Evolutionary conservation across 2,888 invertebrate species (phyloP), one percentile per base, ranked within the genome.

Genomic region (Sesia apiformis): DNA sequence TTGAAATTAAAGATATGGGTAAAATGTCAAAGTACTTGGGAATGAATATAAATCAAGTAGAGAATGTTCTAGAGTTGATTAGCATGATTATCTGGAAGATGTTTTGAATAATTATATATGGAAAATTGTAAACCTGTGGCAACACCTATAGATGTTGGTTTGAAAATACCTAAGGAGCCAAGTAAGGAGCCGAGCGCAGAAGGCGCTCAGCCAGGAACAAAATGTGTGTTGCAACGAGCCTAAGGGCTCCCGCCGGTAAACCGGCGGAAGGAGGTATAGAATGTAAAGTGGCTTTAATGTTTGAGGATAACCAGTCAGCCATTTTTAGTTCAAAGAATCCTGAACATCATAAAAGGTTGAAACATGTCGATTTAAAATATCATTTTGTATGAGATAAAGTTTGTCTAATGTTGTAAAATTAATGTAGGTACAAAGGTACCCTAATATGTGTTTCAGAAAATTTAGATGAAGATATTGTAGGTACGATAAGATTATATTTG

Each of bases 321-420:
- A 49, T 53, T 55, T 50, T 53, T 51, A 50, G 52, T 53, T 51
- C 50, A 52, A 53, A 40, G 38, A 51, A 46, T 7, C 39, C 49
- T 8, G 46, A 52, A 6, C n/a, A 53, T 7, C 53, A 52, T 40
- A 55, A 53, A 39, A 38, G 55, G 4, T 39, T 51, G 1, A 57
- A 57, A 54, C 57, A 57, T 46, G 41, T 57, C 38, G 57, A 57
- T 38, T 6, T 55, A 5, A 53, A 52, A 7, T 55, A 54, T 49
- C 57, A 57, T 46, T 57, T 53, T 51, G 40, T 57, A 6, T 53
- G 51, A 50, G 52, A 55, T 8, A 53, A 53, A 38, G 53, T 55
- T 23, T 4, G 40, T 5, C 5, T n/a, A 49, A 49, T 5, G 8
- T 49, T 49, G 7, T 49, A 49, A 6, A n/a, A 57, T 52, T 54